Evolutionary conservation across 2,888 invertebrate species (phyloP), one percentile per base, ranked within the genome.

Genomic region (Athrips mouffetella): DNA sequence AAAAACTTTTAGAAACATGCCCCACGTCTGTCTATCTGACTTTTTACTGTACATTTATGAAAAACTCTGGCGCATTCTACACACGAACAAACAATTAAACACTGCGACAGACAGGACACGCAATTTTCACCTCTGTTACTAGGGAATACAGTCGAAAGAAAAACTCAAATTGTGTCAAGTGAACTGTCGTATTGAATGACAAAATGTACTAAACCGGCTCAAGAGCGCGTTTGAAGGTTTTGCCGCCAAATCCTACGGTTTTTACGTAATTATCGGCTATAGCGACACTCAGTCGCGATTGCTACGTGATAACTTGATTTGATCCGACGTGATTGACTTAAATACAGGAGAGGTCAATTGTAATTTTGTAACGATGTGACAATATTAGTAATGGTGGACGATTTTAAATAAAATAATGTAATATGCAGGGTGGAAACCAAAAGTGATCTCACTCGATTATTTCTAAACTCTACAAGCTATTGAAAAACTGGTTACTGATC

Each of bases 191-290:
- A n/a, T 25, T 4, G 50, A 50, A 50, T 55, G 49, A 46, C 53
- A 51, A 53, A 53, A 50, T 27, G 45, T 18, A 55, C 62, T 31
- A 67, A 70, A 69, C 65, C 63, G 64, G 69, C 61, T 64, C 72
- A 73, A 73, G 72, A 71, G 55, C 70, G 62, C 45, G 51, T 46
- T 39, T 41, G 65, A 72, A 70, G 71, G 72, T 66, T 69, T 60
- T 52, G 54, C 51, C 40, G 50, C 52, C 49, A 53, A 53, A 53
- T 52, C 52, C 53, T 57, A 54, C 51, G 27, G 52, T 55, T 59
- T 59, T 61, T 59, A 58, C 57, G 57, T 55, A 59, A 57, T 55
- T 53, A 44, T 33, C 31, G 47, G 18, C 29, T 29, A 42, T 42
- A 42, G 29, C 11, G 29, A 48, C 48, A 15, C 41, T 42, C 37